A percentile compares a stretch with the other conserved stretches of the same genome.
These are phyloP conservation scores for Ophion slaviceki DNA, from an alignment of 2,888 invertebrate genomes.

Conservation along the genomic window DNA sequence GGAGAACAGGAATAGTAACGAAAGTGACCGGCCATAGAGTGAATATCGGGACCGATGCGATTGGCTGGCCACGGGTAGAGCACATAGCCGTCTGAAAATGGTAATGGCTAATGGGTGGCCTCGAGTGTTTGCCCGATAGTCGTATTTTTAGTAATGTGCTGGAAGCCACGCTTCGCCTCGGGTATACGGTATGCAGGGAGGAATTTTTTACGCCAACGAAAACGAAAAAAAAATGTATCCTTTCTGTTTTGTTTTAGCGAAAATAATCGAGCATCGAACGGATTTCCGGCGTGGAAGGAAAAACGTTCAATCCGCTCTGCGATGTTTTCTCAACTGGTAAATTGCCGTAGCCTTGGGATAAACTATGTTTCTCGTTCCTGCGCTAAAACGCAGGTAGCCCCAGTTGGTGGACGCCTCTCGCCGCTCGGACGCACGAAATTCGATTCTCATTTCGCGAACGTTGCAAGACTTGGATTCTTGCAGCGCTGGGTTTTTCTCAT, in stretches of 20 bases:
- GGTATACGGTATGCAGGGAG: neutral
- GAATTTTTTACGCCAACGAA: conserved; percentile 29
- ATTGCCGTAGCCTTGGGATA: conserved; percentile 8
- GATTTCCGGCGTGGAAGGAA: conserved; percentile 18
- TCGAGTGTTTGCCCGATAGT: conserved; percentile 76
- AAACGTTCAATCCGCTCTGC: neutral
- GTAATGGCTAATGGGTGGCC: conserved; percentile 77
- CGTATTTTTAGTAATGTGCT: conserved; percentile 74
- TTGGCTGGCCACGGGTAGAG: conserved; percentile 41
- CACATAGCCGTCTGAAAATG: conserved; percentile 74
- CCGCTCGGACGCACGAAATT: conserved; percentile 44
- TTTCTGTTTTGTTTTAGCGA: conserved; percentile 32
- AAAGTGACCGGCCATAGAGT: conserved; percentile 58
- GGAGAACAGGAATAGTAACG: conserved; percentile 53
- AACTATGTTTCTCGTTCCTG: conserved; percentile 8
- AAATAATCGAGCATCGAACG: conserved; percentile 33
- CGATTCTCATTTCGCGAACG: conserved; percentile 42
- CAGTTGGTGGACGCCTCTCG: conserved; percentile 25
- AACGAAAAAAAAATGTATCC: conserved; percentile 23
- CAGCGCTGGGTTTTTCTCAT: conserved; percentile 35
- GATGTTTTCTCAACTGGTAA: conserved; percentile 23
- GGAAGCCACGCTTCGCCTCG: conserved; percentile 36
- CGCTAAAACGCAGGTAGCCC: conserved; percentile 28
- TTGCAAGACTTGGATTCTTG: conserved; percentile 8
- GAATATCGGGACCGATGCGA: conserved; percentile 58